A percentile compares a stretch with the other conserved stretches of the same genome.
These are phyloP conservation scores for Gnathonemus echidnorhynchus DNA, from an alignment of 2,113 vertebrate species.

Conservation along the genomic window DNA sequence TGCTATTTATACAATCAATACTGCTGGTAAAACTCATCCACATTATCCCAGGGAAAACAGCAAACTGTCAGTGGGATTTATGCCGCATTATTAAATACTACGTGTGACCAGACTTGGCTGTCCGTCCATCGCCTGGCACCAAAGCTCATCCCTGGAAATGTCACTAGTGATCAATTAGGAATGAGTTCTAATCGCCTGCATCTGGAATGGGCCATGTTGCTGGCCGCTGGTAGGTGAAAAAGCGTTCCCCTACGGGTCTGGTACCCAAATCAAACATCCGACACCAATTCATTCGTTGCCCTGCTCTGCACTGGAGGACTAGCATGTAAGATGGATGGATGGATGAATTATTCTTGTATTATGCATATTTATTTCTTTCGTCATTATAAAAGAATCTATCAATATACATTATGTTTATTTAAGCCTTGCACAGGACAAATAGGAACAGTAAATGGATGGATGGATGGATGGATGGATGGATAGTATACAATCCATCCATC, in stretches of 20 bases:
- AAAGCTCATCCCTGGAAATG: slow-evolving; percentile 8
- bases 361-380: not conserved
- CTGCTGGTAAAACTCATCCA: not conserved
- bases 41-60: not conserved
- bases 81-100: not conserved
- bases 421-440: not conserved
- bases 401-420: not conserved
- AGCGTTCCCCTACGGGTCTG: not conserved
- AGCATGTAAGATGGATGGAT: not conserved
- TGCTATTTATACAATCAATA: not conserved
- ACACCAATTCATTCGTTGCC: not conserved
- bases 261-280: not conserved
- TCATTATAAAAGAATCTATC: not conserved
- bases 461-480: not conserved
- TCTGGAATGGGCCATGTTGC: not conserved
- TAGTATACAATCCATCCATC: not conserved
- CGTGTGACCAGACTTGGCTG: not conserved
- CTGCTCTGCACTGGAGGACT: not conserved
- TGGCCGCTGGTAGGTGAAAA: not conserved
- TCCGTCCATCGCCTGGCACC: not conserved
- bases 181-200: slow-evolving; percentile 10
- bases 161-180: slow-evolving; percentile 16
- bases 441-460: no score
- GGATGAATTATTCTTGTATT: not conserved
- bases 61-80: not conserved